phyloP scores from a whole-genome alignment of 30 jellyfish, hydroid and myxozoan species.

The Sanderia malayensis region DNA sequence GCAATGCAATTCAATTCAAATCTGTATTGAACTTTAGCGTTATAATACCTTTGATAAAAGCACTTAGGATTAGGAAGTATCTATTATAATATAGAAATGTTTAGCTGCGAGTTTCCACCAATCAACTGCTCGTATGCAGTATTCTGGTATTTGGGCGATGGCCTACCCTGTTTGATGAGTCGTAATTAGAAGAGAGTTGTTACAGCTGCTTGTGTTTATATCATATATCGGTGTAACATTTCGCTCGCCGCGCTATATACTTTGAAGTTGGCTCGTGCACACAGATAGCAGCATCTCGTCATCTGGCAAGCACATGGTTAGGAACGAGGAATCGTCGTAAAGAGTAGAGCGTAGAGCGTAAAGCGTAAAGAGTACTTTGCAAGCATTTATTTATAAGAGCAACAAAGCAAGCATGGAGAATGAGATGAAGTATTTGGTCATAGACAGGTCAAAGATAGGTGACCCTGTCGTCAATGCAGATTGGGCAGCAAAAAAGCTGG shows the following conservation, averaged over 20 bases:
- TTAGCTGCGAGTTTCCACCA: background rate
- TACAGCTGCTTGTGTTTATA: no score
- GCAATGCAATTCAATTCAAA: background rate
- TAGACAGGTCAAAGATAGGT: constrained; percentile 63
- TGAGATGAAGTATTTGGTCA: constrained; percentile 72
- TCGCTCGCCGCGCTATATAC: no score
- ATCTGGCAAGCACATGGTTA: no score
- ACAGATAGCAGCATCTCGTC: no score
- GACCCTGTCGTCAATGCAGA: constrained; percentile 94
- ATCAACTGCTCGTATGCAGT: background rate
- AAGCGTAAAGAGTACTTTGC: no score
- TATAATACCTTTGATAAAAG: background rate
- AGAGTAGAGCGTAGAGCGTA: no score
- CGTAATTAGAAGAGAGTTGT: no score
- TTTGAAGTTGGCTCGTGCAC: no score
- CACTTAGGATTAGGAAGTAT: background rate
- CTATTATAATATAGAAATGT: background rate
- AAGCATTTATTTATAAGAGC: no score
- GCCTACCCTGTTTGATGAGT: no score
- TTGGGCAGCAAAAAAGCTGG: constrained; percentile 83
- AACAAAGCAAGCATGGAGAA: constrained; percentile 38
- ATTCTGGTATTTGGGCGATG: background rate
- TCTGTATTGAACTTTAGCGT: background rate
- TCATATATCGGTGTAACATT: no score
- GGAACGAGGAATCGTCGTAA: no score